Evolutionary conservation across 1,140 invertebrate genomes (phyloP).

Genomic region (Galleria mellonella): DNA sequence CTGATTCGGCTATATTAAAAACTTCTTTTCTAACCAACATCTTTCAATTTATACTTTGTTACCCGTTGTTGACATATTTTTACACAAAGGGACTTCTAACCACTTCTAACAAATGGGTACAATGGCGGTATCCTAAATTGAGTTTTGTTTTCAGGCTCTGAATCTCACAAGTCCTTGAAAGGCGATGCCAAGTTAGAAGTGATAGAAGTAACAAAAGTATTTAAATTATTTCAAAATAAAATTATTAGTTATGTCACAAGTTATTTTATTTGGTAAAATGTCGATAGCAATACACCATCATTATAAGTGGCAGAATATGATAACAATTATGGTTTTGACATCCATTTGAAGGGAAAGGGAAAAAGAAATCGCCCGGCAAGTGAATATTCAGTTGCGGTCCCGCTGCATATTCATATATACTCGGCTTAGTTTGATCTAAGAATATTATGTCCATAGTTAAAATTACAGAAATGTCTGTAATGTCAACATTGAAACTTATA

Average conservation of each 20-base stretch:
- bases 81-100: too few species aligned
- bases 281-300: not conserved
- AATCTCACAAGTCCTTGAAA: conserved; percentile 39
- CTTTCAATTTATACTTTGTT: conserved; percentile 17
- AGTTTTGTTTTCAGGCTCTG: conserved; percentile 59
- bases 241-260: conserved; percentile 38
- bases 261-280: conserved; percentile 39
- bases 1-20: conserved; percentile 31
- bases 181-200: conserved; percentile 61
- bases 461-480: conserved; percentile 31
- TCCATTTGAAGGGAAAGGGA: conserved; percentile 32
- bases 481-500: conserved; percentile 22
- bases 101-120: not conserved
- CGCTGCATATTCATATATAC: conserved; percentile 26
- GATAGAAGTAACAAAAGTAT: conserved; percentile 65
- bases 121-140: conserved; percentile 23
- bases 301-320: not conserved
- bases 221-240: conserved; percentile 72
- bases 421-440: conserved; percentile 35
- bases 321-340: not conserved
- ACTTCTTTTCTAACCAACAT: conserved; percentile 21
- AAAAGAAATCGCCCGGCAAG: conserved; percentile 52
- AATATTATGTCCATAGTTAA: conserved; percentile 45
- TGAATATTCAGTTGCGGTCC: conserved; percentile 36
- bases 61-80: not conserved